Evolutionary conservation across 2,888 invertebrate species (phyloP).

Genomic region (Orthosia gothica): DNA sequence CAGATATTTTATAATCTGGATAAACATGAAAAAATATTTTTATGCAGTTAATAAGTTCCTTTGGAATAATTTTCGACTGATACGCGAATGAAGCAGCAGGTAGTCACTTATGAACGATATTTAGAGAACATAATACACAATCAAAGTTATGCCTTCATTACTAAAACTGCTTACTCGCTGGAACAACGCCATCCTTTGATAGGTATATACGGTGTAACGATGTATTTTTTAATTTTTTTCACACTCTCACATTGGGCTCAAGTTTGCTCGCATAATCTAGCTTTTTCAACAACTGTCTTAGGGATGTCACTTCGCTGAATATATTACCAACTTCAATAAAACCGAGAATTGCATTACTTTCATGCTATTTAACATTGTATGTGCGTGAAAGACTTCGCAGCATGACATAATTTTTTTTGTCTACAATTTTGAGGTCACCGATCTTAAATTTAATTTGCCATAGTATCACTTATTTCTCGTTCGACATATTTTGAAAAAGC

Average conservation of each 20-base stretch:
- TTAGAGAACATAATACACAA: conserved; percentile 8
- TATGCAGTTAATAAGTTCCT: too few relatives aligned
- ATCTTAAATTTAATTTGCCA: too few relatives aligned
- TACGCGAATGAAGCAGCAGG: too few relatives aligned
- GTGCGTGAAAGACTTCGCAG: background rate
- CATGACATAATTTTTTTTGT: background rate
- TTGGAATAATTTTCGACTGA: too few relatives aligned
- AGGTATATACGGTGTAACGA: conserved; percentile 21
- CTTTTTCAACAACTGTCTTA: conserved; percentile 54
- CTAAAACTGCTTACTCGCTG: conserved; percentile 22
- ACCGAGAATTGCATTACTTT: background rate
- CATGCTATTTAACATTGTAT: background rate
- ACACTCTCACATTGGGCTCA: conserved; percentile 54
- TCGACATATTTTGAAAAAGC: too few relatives aligned
- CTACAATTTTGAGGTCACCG: background rate
- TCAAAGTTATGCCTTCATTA: conserved; percentile 25
- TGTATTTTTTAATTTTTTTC: conserved; percentile 37
- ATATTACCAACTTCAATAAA: background rate
- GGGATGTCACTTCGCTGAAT: conserved; percentile 43
- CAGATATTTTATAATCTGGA: too few relatives aligned
- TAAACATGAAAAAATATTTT: too few relatives aligned
- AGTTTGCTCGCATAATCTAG: conserved; percentile 60
- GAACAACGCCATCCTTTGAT: conserved; percentile 41
- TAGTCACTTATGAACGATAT: background rate
- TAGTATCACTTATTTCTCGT: too few relatives aligned